Evolutionary conservation across 2,113 vertebrate species (phyloP), one percentile per base, ranked within the genome.

Genomic region (Pseudorasbora parva): DNA sequence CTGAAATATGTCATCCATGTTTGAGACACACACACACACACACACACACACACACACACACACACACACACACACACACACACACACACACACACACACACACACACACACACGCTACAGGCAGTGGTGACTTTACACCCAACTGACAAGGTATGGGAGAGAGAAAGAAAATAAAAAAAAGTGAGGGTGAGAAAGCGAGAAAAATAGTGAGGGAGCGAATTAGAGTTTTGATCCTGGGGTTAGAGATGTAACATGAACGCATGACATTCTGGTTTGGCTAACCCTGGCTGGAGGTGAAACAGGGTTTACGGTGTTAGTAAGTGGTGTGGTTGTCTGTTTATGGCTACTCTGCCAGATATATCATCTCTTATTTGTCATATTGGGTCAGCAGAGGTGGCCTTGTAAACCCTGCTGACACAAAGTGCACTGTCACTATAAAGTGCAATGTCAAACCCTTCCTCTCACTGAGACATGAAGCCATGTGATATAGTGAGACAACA

Each of bases 241-340:
- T 78, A 60, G 56, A 78, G 79, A 87, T 56, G 66, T 87, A 82
- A 84, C 73, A 78, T 78, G 86, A 75, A 73, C 62, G 57, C 60
- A 45, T 87, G 86, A 82, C 73, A 84, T 76, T 84, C 33, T 81
- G 86, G 78, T 84, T 81, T 77, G 71, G 71, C 78, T 87, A 84
- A 85, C 82, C 78, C 43, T 74, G 86, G 83, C 84, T 84, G 62
- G 78, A 78, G 86, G 86, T 84, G 85, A 81, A 79, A 81, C 74
- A 62, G 80, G 41, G 51, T 76, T 84, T 76, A 66, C 25, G 15
- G 25, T 84, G 66, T 56, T 27, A 83, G 76, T 79, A 68, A 78
- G 78, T 73, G 79, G 83, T 87, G 56, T 82, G 82, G 78, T 82
- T 87, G 79, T 87, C 72, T 84, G 56, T 83, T 56, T 82, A 83